phyloP scores from a whole-genome alignment of 2,888 invertebrate species.

The Sicus ferrugineus region DNA sequence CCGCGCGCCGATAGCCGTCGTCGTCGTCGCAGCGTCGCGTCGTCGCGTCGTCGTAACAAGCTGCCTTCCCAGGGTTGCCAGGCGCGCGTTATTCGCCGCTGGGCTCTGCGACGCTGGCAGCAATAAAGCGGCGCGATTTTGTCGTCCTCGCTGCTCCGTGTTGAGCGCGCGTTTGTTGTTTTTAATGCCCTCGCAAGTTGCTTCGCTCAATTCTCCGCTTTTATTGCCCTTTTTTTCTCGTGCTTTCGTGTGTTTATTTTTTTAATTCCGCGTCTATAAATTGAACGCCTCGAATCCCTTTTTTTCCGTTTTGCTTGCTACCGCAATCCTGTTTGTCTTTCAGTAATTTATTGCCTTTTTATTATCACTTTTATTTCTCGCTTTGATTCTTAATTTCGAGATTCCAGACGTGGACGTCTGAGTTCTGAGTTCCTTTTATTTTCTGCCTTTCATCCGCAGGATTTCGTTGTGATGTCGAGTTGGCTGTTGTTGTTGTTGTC shows the following conservation, averaged over 20 bases:
- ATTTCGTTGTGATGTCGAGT: constrained; percentile 11
- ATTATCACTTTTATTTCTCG: constrained; percentile 15
- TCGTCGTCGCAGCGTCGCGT: too few species aligned
- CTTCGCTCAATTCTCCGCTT: neutral
- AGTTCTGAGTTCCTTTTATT: neutral
- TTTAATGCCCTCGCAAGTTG: neutral
- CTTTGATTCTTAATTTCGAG: constrained; percentile 12
- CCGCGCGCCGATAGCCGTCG: constrained; percentile 56
- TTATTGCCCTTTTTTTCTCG: neutral
- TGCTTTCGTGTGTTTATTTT: constrained; percentile 15
- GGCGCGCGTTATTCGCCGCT: constrained; percentile 2
- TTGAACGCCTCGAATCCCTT: constrained; percentile 19
- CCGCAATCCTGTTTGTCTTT: constrained; percentile 14
- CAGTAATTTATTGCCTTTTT: constrained; percentile 35
- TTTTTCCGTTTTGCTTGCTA: constrained; percentile 3
- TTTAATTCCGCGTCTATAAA: constrained; percentile 29
- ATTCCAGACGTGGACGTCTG: constrained; percentile 17
- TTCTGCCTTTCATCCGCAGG: constrained; percentile 21
- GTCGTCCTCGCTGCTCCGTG: neutral
- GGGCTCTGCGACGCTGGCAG: constrained; percentile 12
- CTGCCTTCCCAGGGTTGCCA: constrained; percentile 20
- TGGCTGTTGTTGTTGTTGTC: constrained; percentile 27
- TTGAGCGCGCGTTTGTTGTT: neutral
- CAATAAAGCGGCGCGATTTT: constrained; percentile 19
- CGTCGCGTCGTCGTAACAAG: constrained; percentile 45